These are phyloP conservation scores for Semaprochilodus insignis DNA, from an alignment of 2,797 vertebrate genomes.

Conservation along the genomic window DNA sequence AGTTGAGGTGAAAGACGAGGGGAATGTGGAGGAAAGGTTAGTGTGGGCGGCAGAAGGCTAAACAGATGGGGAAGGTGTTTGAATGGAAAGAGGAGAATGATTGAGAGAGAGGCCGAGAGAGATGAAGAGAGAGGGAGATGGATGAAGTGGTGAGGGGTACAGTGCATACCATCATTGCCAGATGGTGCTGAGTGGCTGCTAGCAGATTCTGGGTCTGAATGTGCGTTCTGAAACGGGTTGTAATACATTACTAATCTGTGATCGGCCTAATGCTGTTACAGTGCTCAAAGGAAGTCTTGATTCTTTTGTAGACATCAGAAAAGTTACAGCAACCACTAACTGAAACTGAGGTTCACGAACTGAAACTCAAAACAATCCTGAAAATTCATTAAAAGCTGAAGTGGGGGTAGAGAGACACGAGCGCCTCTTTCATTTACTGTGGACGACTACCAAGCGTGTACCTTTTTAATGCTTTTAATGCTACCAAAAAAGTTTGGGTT, in stretches of 20 bases:
- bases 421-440: no score
- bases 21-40: conserved; percentile 38
- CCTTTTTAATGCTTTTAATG: no score
- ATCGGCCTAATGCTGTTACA: neutral
- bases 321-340: no score
- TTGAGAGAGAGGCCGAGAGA: neutral
- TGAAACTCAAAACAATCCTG: no score
- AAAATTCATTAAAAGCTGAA: no score
- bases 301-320: no score
- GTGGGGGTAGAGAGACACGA: no score
- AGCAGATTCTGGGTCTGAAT: conserved; percentile 7
- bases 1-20: conserved; percentile 1
- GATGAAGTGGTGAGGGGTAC: conserved; percentile 12
- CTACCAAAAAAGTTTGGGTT: no score
- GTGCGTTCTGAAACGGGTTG: no score
- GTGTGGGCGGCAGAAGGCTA: conserved; percentile 21
- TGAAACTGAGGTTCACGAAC: no score
- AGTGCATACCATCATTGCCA: conserved; percentile 30
- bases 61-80: conserved; percentile 35
- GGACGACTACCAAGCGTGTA: no score
- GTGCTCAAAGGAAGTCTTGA: no score
- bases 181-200: conserved; percentile 35
- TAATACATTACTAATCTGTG: neutral
- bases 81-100: conserved; percentile 27
- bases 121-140: neutral